Percentiles rank a stretch among this genome's conserved stretches.
phyloP scores from a whole-genome alignment of 2,888 invertebrate species.

The Drosophila histrio region DNA sequence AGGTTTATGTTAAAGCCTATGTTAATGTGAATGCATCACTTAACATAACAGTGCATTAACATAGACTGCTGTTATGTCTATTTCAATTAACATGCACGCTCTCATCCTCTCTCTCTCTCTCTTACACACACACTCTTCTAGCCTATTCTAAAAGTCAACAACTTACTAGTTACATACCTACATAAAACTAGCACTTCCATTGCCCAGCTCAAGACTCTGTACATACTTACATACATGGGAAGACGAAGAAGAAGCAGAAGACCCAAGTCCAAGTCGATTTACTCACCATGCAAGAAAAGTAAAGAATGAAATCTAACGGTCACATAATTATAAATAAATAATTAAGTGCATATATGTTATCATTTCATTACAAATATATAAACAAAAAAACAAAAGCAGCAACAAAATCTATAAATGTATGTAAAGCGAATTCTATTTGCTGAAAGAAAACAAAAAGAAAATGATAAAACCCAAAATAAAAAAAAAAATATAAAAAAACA shows the following conservation, averaged over 20 bases:
- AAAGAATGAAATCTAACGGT: conserved; percentile 28
- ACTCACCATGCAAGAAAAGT: conserved; percentile 6
- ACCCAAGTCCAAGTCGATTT: conserved; percentile 39
- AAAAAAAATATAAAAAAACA: conserved; percentile 22
- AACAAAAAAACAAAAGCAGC: background rate
- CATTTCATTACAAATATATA: conserved; percentile 50
- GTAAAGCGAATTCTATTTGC: conserved; percentile 67
- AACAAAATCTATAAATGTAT: conserved; percentile 32
- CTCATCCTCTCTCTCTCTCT: background rate
- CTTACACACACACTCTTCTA: background rate
- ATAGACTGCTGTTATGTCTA: background rate
- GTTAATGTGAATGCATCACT: background rate
- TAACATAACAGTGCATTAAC: conserved; percentile 1
- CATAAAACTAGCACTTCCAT: conserved; percentile 4
- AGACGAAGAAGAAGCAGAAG: conserved; percentile 1
- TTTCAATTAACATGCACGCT: background rate
- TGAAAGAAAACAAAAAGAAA: conserved; percentile 23
- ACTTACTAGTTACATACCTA: conserved; percentile 34
- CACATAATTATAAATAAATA: conserved; percentile 39
- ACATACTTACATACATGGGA: conserved; percentile 29
- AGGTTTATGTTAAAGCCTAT: conserved; percentile 1
- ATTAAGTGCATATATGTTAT: conserved; percentile 56
- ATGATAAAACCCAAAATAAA: conserved; percentile 2
- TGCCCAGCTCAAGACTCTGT: background rate
- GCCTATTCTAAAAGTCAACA: conserved; percentile 5